These are phyloP conservation scores for Myotis planiceps DNA, from an alignment of 2,797 vertebrate genomes.

Conservation along the genomic window DNA sequence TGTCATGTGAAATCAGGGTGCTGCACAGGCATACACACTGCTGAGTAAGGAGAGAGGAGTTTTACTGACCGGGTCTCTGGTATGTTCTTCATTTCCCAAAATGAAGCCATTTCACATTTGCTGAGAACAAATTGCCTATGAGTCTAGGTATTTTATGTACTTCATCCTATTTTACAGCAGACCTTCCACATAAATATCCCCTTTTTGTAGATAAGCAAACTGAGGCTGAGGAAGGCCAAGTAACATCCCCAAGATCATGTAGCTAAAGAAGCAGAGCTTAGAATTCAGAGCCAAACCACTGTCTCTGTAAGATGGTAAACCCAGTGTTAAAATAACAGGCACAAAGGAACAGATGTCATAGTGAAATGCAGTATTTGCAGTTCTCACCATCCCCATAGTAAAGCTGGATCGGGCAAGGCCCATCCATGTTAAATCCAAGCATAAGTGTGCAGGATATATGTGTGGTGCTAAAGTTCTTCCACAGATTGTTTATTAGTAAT, in stretches of 20 bases:
- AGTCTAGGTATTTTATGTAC: not conserved
- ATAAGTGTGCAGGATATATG: not conserved
- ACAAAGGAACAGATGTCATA: not conserved
- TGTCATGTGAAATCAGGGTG: not conserved
- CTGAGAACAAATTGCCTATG: not conserved
- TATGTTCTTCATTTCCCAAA: not conserved
- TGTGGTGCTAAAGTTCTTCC: not conserved
- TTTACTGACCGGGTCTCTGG: not conserved
- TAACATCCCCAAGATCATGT: not conserved
- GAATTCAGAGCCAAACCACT: constrained; percentile 5
- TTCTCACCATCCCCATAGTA: not conserved
- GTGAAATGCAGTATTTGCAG: not conserved
- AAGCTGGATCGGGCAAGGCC: not conserved
- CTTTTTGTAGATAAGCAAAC: not conserved
- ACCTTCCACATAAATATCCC: not conserved
- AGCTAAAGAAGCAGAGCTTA: not conserved
- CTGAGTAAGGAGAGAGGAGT: not conserved
- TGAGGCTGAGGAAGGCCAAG: not conserved
- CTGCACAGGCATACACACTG: not conserved
- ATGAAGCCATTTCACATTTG: not conserved
- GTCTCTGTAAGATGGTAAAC: not conserved
- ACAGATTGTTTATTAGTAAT: not conserved
- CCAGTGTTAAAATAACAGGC: not conserved
- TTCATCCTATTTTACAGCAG: not conserved
- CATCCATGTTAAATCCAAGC: not conserved